These are phyloP conservation scores for Forbesichthys papilliferus DNA, from an alignment of 2,113 vertebrate species.

Conservation along the genomic window DNA sequence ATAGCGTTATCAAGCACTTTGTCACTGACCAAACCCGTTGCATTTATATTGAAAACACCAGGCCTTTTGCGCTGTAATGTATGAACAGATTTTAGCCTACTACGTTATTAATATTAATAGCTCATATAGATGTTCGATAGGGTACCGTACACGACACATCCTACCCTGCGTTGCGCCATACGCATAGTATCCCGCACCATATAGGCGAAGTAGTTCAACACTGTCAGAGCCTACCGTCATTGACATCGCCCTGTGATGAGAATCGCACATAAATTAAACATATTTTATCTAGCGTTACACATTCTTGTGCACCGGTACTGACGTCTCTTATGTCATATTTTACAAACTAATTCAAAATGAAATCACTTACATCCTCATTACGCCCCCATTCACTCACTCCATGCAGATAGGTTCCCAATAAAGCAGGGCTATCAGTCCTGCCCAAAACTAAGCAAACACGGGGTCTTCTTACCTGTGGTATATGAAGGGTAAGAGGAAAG, in stretches of 20 bases:
- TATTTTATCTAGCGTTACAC: constrained; percentile 1
- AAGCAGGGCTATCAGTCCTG: constrained; percentile 3
- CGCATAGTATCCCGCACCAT: neutral
- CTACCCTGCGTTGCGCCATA: constrained; percentile 27
- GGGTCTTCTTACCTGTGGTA: constrained; percentile 69
- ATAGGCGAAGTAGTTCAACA: constrained; percentile 40
- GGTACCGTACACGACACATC: constrained; percentile 24
- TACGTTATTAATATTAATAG: neutral
- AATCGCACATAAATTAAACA: constrained; percentile 10
- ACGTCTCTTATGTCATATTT: constrained; percentile 25
- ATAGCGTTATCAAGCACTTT: constrained; percentile 37
- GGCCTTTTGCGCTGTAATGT: constrained; percentile 16
- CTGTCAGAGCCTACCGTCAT: constrained; percentile 38
- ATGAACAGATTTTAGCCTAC: neutral
- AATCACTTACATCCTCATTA: constrained; percentile 14
- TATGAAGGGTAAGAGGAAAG: constrained; percentile 49
- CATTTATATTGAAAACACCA: constrained; percentile 39
- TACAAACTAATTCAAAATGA: constrained; percentile 45
- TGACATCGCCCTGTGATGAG: constrained; percentile 49
- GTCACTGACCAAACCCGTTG: constrained; percentile 46
- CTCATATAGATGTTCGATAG: constrained; percentile 1
- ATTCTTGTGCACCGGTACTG: constrained; percentile 15
- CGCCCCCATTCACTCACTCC: constrained; percentile 8
- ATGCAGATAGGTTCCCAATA: constrained; percentile 5
- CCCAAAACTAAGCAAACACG: constrained; percentile 37